Evolutionary conservation across 1,140 invertebrate species (phyloP).

Genomic region (Trichonephila clavipes): DNA sequence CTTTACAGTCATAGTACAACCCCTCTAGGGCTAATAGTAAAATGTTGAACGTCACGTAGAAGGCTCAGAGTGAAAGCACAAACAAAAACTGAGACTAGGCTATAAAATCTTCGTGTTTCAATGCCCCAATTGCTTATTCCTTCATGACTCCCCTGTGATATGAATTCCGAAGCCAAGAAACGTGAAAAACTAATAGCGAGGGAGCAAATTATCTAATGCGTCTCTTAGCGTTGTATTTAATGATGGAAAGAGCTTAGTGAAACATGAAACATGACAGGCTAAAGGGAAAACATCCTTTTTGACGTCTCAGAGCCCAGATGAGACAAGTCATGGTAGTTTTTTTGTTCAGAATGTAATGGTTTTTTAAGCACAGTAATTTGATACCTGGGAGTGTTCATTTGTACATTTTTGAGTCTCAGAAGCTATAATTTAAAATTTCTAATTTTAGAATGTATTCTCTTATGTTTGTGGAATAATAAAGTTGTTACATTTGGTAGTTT

Average conservation of each 20-base stretch:
- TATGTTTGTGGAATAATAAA: no score
- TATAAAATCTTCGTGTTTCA: conserved; percentile 48
- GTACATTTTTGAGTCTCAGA: no score
- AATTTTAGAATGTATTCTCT: no score
- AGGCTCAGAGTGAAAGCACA: neutral
- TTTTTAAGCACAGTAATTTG: no score
- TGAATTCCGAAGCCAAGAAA: conserved; percentile 8
- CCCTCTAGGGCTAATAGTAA: conserved; percentile 7
- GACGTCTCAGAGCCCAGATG: neutral
- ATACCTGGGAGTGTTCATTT: no score
- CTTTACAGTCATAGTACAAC: neutral
- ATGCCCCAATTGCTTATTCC: neutral
- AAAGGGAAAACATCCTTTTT: neutral
- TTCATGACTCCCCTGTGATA: conserved; percentile 34
- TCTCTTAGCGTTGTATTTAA: conserved; percentile 23
- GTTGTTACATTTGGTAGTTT: no score
- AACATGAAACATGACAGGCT: conserved; percentile 33
- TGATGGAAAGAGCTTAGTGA: neutral
- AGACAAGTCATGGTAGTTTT: neutral
- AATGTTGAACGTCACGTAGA: conserved; percentile 8
- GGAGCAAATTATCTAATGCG: conserved; percentile 45
- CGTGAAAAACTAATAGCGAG: conserved; percentile 44
- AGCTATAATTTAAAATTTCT: no score
- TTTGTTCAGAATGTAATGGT: no score
- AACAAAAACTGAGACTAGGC: neutral